These are phyloP conservation scores for Oreotragus oreotragus DNA, from an alignment of 2,113 vertebrate genomes.

Conservation along the genomic window DNA sequence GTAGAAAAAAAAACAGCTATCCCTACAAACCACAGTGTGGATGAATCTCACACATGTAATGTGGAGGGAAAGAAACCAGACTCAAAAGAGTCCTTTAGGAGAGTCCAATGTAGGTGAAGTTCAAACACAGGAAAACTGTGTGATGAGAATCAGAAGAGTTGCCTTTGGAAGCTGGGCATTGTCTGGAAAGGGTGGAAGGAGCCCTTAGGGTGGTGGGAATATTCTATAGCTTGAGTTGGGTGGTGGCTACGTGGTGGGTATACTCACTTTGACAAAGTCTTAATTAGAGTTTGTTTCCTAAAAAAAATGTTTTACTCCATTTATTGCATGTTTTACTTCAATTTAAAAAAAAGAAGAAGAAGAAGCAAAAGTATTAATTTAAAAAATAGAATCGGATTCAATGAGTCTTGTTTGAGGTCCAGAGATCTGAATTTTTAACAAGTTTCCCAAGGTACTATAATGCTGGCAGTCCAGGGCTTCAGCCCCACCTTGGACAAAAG, in stretches of 20 bases:
- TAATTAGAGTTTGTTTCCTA: neutral
- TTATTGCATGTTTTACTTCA: neutral
- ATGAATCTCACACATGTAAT: fast-evolving
- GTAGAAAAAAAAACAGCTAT: neutral
- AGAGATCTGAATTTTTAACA: neutral
- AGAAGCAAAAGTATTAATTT: neutral
- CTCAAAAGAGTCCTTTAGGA: neutral
- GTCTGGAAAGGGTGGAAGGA: neutral
- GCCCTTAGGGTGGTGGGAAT: neutral
- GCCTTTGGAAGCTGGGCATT: neutral
- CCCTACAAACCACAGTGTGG: neutral
- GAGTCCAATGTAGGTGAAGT: fast-evolving
- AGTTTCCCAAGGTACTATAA: neutral
- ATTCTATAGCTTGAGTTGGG: neutral
- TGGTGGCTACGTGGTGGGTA: fast-evolving
- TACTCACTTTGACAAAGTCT: neutral
- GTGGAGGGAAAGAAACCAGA: neutral
- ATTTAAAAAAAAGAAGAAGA: neutral
- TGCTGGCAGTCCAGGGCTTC: neutral
- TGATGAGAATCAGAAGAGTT: neutral
- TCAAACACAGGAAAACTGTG: neutral
- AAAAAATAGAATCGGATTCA: neutral
- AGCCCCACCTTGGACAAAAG: neutral
- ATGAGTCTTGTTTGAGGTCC: neutral
- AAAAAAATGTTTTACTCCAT: neutral